Evolutionary conservation across 2,797 vertebrate genomes (phyloP), one percentile per base, ranked within the genome.

Genomic region (Rallus crepitans): DNA sequence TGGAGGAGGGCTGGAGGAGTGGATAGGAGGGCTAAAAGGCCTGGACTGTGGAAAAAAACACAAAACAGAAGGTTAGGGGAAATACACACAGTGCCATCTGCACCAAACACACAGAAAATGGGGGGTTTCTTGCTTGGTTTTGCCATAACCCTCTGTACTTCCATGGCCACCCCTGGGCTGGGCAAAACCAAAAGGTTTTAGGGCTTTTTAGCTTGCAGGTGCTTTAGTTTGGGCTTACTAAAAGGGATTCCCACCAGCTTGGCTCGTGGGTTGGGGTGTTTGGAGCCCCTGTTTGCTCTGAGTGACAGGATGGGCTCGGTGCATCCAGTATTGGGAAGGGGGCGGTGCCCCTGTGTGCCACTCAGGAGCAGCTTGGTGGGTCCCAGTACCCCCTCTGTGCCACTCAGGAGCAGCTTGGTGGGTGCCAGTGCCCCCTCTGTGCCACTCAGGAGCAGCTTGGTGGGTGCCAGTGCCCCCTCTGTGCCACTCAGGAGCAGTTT

Each of bases 1-100:
- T 37, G 99, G 99, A 52, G 99, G 99, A 71, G 99, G 99, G 96
- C 99, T 99, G 97, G 99, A 99, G 11, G 99, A 99, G 89, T 99
- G 99, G 59, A 99, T 98, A 14, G 99, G 99, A 33, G 99, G 99
- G 93, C 99, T 99, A 97, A 99, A 99, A 69, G 99, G 98, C 93
- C 99, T 98, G 91, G 98, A 98, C 99, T 99, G 98, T 18, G 95
- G 93, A 94, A 90, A 37, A 35, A 97, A 95, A 97, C 96, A 97
- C 52, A 96, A 93, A 97, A 94, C 15, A 90, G 8, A 81, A 68
- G 56, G 94, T 98, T 97, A 98, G 96, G 94, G 45, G 55, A 94
- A 70, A 92, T 11, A 90, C 0, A 1, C 63, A 16, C 35, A 8
- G 23, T 1, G 18, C 82, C 10, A 1, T 65, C 55, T 15, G 7